phyloP scores from a whole-genome alignment of 2,113 vertebrate species.

The Saimiri boliviensis region DNA sequence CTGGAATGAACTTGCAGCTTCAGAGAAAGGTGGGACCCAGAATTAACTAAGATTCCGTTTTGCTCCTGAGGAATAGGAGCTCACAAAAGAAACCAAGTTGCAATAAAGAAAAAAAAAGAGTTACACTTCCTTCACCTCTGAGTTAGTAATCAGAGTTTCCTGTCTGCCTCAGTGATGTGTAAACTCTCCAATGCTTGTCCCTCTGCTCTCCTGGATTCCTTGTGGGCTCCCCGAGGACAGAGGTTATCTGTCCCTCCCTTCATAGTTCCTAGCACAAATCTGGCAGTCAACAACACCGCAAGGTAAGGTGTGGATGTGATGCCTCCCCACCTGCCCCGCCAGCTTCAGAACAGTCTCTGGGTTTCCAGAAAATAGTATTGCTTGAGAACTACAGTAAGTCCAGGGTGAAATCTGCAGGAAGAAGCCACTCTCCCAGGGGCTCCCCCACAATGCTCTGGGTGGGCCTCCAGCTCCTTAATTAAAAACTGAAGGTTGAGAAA shows the following conservation, averaged over 20 bases:
- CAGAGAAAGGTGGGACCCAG: neutral
- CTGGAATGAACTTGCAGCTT: neutral
- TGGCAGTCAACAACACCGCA: neutral
- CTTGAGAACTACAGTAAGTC: rapidly evolving
- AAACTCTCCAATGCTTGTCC: neutral
- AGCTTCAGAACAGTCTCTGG: no score
- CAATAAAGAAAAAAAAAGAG: neutral
- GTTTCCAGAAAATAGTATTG: neutral
- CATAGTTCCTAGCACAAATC: neutral
- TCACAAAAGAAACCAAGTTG: neutral
- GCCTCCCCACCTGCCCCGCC: neutral
- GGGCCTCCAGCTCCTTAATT: neutral
- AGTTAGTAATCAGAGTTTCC: neutral
- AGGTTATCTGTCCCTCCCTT: neutral
- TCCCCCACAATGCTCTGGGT: neutral
- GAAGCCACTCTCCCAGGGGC: neutral
- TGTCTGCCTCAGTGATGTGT: neutral
- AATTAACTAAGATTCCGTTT: neutral
- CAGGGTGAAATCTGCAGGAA: neutral
- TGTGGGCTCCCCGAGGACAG: rapidly evolving
- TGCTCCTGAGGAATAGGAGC: neutral
- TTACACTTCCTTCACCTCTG: no score
- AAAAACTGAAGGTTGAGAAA: neutral
- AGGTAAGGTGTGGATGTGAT: neutral
- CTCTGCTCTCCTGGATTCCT: neutral